Conservation (phyloP, 2,797 vertebrate genomes). For the Pantherophis vulpinus region DNA sequence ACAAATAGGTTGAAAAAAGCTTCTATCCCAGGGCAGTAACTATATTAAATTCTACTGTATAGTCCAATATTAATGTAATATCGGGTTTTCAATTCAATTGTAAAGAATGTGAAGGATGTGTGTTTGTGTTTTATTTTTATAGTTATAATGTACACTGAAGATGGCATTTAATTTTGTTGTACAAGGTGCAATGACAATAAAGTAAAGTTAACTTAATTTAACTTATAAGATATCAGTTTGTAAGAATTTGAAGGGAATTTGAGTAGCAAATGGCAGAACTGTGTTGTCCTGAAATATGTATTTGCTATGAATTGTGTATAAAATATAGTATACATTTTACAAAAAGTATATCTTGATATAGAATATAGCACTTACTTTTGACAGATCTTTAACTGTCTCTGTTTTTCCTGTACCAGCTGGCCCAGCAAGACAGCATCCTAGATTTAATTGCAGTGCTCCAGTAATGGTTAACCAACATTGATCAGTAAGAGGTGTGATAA, state of each 20-base stretch:
- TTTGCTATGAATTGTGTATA: neutral
- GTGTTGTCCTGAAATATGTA: neutral
- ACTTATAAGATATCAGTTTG: neutral
- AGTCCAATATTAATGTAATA: too few relatives aligned
- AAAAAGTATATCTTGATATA: neutral
- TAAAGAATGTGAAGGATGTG: too few relatives aligned
- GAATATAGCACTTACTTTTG: conserved; percentile 58
- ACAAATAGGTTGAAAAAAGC: too few relatives aligned
- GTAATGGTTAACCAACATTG: conserved; percentile 70
- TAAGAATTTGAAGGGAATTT: neutral
- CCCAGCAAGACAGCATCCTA: conserved; percentile 67
- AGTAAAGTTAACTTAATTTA: too few relatives aligned
- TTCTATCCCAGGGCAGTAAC: too few relatives aligned
- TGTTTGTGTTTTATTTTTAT: too few relatives aligned
- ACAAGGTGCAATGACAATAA: too few relatives aligned
- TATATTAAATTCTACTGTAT: too few relatives aligned
- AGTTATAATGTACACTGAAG: too few relatives aligned
- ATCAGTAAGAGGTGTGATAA: conserved; percentile 70
- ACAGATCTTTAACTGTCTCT: conserved; percentile 68
- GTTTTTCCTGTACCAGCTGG: conserved; percentile 70
- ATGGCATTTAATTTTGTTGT: too few relatives aligned
- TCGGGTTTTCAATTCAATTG: too few relatives aligned
- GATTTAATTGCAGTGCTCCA: conserved; percentile 60
- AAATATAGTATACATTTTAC: neutral
- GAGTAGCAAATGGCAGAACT: neutral